Evolutionary conservation across 2,113 vertebrate genomes (phyloP), one percentile per base, ranked within the genome.

Genomic region (Colinus virginianus): DNA sequence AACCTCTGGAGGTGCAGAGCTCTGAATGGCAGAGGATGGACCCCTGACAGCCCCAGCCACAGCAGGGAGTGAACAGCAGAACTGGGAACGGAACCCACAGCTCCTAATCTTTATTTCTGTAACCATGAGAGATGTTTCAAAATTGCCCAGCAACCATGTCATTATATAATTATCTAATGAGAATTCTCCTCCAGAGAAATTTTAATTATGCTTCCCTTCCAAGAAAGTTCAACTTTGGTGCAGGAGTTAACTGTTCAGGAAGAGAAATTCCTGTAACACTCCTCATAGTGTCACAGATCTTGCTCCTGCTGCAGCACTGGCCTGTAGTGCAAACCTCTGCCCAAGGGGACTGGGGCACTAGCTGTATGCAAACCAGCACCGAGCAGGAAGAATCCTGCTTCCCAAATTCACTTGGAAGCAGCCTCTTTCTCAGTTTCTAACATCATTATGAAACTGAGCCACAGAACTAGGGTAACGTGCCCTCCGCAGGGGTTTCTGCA

Each of bases 401-500:
- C 66, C 86, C 38, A 48, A 83, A 78, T 94, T 83, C 83, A 81
- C 56, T 78, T 77, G 72, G 32, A 78, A 81, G 72, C 75, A 62
- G 88, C 69, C 78, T 84, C 72, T 77, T 74, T 75, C 56, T 76
- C 34, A 34, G 49, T 69, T 78, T 76, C 76, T 88, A 78, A 86
- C 14, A 40, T 68, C 48, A 80, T 88, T 59, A 80, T 19, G 46
- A 67, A 92, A 87, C 75, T 93, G 78, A 91, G 59, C 38, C 83
- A 56, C 72, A 84, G 71, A 96, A 91, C 42, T 46, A 94, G 71
- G 76, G 56, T 88, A 95, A 80, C 34, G 7, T 46, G 64, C 49
- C 91, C 59, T 85, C 90, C 88, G 71, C 51, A 88, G 95, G 68
- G 51, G 78, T 71, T 86, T 86, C 71, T 83, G 43, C 40, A 22